Percentiles rank a stretch among this genome's conserved stretches.
phyloP scores from a whole-genome alignment of 2,113 vertebrate species.

The Myotis davidii region DNA sequence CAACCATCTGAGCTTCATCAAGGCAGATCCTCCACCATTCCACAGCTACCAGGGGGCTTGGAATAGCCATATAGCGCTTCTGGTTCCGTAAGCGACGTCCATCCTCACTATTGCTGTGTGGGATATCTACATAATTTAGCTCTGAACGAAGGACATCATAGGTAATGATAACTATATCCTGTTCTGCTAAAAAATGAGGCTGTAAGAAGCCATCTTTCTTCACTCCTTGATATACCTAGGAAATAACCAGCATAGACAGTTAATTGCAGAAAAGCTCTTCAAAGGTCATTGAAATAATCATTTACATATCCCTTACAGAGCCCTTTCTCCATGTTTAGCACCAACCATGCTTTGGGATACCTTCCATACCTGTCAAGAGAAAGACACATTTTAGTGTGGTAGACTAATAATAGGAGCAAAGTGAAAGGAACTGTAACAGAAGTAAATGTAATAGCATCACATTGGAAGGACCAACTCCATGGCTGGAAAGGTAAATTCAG shows the following conservation, averaged over 20 bases:
- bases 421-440: background rate
- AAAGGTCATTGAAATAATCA: background rate
- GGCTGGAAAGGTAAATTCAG: background rate
- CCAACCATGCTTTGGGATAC: background rate
- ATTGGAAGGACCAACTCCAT: background rate
- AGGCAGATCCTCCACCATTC: slow-evolving; percentile 99
- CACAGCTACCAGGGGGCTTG: slow-evolving; percentile 97
- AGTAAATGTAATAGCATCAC: background rate
- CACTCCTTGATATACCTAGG: slow-evolving; percentile 96
- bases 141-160: slow-evolving; percentile 97
- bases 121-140: slow-evolving; percentile 97
- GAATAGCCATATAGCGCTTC: slow-evolving; percentile 99
- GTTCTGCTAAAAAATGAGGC: slow-evolving; percentile 94
- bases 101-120: slow-evolving; percentile 96
- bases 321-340: background rate
- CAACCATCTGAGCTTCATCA: slow-evolving; percentile 99
- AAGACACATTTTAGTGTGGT: background rate
- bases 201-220: slow-evolving; percentile 98
- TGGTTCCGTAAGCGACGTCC: slow-evolving; percentile 96
- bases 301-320: background rate
- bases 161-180: slow-evolving; percentile 98
- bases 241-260: slow-evolving; percentile 46
- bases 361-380: background rate
- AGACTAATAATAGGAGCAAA: background rate
- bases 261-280: background rate